Conservation (phyloP, 2,888 invertebrate genomes). For the Drosophila pseudotakahashii region DNA sequence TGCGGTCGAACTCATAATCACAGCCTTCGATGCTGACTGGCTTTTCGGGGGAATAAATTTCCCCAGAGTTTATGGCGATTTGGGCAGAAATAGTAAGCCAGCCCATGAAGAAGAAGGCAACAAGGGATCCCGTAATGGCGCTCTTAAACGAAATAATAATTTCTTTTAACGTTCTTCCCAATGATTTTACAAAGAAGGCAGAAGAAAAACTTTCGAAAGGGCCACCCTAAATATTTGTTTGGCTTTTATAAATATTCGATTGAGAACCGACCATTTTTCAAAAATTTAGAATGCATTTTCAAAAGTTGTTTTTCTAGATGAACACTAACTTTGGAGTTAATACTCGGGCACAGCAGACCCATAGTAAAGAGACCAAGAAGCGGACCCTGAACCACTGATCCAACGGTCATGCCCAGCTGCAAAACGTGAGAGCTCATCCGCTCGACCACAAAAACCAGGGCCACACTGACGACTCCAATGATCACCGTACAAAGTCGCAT, state of each 20-base stretch:
- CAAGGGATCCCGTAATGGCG: constrained; percentile 88
- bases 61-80: constrained; percentile 87
- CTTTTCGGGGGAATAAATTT: constrained; percentile 86
- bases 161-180: not conserved
- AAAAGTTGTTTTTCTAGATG: not conserved
- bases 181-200: not conserved
- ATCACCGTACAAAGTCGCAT: constrained; percentile 89
- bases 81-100: constrained; percentile 90
- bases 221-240: not conserved
- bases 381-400: constrained; percentile 88
- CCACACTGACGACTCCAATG: constrained; percentile 88
- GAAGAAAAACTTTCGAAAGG: not conserved
- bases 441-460: constrained; percentile 88
- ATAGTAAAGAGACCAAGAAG: constrained; percentile 89
- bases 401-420: constrained; percentile 87
- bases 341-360: constrained; percentile 88
- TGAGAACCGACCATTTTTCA: no score
- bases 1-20: constrained; percentile 86
- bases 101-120: constrained; percentile 87
- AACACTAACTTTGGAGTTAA: constrained; percentile 86
- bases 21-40: constrained; percentile 85
- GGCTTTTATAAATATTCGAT: no score
- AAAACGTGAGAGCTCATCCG: constrained; percentile 88
- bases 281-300: not conserved
- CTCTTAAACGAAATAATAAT: constrained; percentile 85